Base-by-base conservation (phyloP, 2,797 vertebrate species). In the Rhinogobio ventralis region DNA sequence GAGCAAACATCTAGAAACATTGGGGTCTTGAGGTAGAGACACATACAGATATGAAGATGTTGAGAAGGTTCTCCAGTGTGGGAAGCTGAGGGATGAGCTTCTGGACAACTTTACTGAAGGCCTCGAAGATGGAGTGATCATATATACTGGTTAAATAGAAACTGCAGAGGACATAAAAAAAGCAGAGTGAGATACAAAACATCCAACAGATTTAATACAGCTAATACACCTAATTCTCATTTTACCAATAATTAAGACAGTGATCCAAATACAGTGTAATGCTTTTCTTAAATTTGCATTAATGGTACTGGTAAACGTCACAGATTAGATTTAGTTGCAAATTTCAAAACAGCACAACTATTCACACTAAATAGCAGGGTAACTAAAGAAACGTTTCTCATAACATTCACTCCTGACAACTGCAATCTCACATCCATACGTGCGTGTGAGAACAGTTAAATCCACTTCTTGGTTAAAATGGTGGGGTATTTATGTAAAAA, bases 121-220 rank as follows among this genome's bases (percentile, higher is more conserved):
- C 98, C 95, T 99, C 98, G 86, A 99, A 99, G 95, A 99, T 99
- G 89, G 98, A 99, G 95, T 99, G 98, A 93, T 99, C 98, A 87
- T 99, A 99, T 93, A 99, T 99, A 94, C 98, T 99, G 42, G 98
- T 99, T 95, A 99, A 95, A 93, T 99, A 99, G 95, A 99, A 99
- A 95, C 98, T 99, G 95, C 88, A 90, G 90, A 87, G 89, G 46
- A 91, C 9, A 66, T 10, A 36, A 85, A 83, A 67, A 81, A 1
- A 85, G n/a, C 25, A 49, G 19, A 46, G 33, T 28, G 75, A 60
- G 8, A 39, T 2, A 19, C 8, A 10, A 42, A 77, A 53, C 53
- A 51, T 33, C 28, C 0, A 11, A 74, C 1, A 33, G 19, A 74
- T 53, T 51, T 30, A 30, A 30, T 6, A 49, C 25, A 73, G 20